Base-by-base conservation (phyloP, 2,113 vertebrate genomes). In the Speoplatyrhinus poulsoni region DNA sequence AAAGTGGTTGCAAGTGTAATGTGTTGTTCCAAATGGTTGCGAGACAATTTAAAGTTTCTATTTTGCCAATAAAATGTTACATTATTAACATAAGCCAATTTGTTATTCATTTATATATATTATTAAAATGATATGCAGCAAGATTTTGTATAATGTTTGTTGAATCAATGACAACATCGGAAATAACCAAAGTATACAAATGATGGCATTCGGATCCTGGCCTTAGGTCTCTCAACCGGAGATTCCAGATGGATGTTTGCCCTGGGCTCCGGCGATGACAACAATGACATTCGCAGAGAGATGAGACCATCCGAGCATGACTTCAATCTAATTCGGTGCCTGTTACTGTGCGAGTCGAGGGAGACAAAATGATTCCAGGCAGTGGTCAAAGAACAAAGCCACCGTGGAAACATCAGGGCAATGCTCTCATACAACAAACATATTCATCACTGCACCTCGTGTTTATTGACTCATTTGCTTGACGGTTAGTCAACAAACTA, bases 241-340 rank as follows among this genome's bases (percentile, higher is more conserved):
- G 76, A 82, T 58, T 72, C 76, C 17, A 52, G 52, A 64, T 52
- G 17, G n/a, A 64, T 49, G 48, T 32, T 46, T n/a, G 41, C 36
- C 36, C 71, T 63, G 12, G n/a, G 66, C 73, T 52, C 64, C 65
- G 33, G 64, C 10, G 60, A 74, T 75, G 74, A 81, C 75, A 82
- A 85, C 82, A 78, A 75, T 78, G 82, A 71, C 75, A 83, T 85
- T 82, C 69, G 72, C 65, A 76, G 71, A 70, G 75, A 86, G 84
- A 77, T 47, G 64, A 60, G 76, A 72, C 66, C 65, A 80, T 58
- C 83, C 88, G 77, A 85, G 83, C 82, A 74, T 88, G 85, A 87
- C 84, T 85, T 80, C 82, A 89, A 88, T 91, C 82, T 75, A 86
- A 86, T 81, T 77, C 81, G 56, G 72, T 75, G 77, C 65, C 77